These are phyloP conservation scores for Podotricha telesiphe DNA, from an alignment of 2,888 invertebrate species.

Conservation along the genomic window DNA sequence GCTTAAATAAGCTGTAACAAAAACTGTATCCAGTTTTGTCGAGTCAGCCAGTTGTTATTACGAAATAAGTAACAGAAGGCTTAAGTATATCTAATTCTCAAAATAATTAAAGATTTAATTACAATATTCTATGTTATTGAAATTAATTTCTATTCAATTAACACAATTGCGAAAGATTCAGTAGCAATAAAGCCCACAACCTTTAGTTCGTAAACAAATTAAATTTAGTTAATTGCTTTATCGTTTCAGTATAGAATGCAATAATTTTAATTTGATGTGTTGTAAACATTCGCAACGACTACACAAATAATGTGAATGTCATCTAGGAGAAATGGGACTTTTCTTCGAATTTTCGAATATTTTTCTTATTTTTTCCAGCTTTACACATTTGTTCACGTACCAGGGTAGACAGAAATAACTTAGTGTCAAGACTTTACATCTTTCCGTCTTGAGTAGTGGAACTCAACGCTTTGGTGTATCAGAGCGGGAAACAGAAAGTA, in stretches of 20 bases:
- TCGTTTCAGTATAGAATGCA: not conserved
- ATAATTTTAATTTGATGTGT: not conserved
- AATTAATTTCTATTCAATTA: conserved; percentile 10
- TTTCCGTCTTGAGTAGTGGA: too few relatives aligned
- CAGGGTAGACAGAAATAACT: too few relatives aligned
- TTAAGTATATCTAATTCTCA: conserved; percentile 1
- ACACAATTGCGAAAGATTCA: conserved; percentile 8
- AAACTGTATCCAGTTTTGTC: conserved; percentile 32
- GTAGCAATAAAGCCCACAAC: not conserved
- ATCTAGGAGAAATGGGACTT: too few relatives aligned
- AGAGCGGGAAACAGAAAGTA: too few relatives aligned
- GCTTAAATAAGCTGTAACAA: conserved; percentile 32
- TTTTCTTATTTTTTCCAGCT: too few relatives aligned
- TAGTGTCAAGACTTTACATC: too few relatives aligned
- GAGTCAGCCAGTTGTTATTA: conserved; percentile 36
- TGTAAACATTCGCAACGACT: not conserved
- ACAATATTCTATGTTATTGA: conserved; percentile 1
- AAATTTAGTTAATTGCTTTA: not conserved
- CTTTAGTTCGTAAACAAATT: conserved; percentile 14
- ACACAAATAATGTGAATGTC: not conserved
- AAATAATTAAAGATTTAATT: conserved; percentile 9
- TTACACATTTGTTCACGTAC: too few relatives aligned
- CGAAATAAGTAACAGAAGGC: conserved; percentile 2
- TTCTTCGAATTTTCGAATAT: too few relatives aligned
- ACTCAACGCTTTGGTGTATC: too few relatives aligned